Evolutionary conservation across 2,797 vertebrate species (phyloP).

Genomic region (Cygnus olor): DNA sequence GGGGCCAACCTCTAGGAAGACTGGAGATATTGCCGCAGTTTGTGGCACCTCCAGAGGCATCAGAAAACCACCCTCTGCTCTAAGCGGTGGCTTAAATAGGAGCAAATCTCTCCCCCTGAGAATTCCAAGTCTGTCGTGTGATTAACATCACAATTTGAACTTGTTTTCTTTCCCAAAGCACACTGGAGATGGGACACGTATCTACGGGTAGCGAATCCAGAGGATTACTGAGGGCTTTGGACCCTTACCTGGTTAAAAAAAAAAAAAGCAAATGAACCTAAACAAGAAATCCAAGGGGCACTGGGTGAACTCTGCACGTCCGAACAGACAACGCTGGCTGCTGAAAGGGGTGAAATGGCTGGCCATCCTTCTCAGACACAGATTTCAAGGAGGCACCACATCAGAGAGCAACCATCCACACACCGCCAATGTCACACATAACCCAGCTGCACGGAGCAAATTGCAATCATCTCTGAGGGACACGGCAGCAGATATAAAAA

Average conservation of each 20-base stretch:
- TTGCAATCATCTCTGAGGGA: background rate
- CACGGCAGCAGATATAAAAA: background rate
- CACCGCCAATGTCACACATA: background rate
- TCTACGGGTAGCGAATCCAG: background rate
- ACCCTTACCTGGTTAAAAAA: background rate
- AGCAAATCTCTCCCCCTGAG: fast-evolving
- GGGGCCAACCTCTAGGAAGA: background rate
- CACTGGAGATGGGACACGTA: background rate
- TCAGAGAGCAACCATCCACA: background rate
- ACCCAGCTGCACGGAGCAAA: background rate
- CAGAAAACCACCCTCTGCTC: background rate
- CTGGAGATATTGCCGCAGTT: background rate
- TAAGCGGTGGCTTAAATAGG: background rate
- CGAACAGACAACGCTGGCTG: background rate
- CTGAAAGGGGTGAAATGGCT: background rate
- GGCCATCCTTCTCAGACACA: background rate
- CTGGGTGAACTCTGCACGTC: background rate
- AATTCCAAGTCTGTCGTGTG: background rate
- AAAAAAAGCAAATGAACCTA: background rate
- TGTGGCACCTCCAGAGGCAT: background rate
- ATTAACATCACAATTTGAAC: background rate
- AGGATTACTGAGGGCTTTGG: background rate
- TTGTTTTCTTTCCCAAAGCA: background rate
- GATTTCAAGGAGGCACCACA: background rate
- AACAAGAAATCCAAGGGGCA: background rate